Conservation (phyloP, 2,888 invertebrate species). For the Quadroppia sp. region DNA sequence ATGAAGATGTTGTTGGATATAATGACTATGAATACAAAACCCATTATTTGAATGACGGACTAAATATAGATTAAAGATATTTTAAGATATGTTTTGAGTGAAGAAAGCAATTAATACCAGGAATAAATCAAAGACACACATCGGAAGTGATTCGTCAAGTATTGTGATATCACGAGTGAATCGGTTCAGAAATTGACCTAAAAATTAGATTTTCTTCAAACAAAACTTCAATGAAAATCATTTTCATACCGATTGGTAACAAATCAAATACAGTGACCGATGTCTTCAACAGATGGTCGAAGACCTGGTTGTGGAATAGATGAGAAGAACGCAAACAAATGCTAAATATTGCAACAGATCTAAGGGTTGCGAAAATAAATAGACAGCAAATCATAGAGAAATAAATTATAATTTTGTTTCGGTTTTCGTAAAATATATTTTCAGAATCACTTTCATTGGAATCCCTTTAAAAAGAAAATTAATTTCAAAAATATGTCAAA, state of each 20-base stretch:
- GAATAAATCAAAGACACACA: conserved; percentile 32
- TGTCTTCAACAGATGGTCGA: conserved; percentile 53
- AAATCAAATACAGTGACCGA: conserved; percentile 55
- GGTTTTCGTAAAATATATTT: background rate
- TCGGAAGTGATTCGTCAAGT: conserved; percentile 38
- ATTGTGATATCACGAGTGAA: conserved; percentile 37
- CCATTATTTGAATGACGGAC: background rate
- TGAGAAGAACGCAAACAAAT: conserved; percentile 47
- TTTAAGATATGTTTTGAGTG: background rate
- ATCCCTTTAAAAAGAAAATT: conserved; percentile 45
- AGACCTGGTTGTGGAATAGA: conserved; percentile 46
- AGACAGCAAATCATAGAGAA: conserved; percentile 38
- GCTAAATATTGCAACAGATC: conserved; percentile 45
- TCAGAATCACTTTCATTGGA: conserved; percentile 44
- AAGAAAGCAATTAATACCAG: conserved; percentile 10
- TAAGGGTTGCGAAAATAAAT: conserved; percentile 43
- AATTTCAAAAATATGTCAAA: conserved; percentile 48
- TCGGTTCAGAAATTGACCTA: conserved; percentile 15
- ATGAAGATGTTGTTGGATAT: conserved; percentile 54
- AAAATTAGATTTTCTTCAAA: background rate
- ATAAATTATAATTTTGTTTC: conserved; percentile 38
- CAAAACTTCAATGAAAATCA: background rate
- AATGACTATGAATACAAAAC: conserved; percentile 51
- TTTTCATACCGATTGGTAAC: conserved; percentile 54
- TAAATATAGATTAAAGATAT: background rate